Percentiles rank a stretch among this genome's conserved stretches.
phyloP scores from a whole-genome alignment of 2,113 vertebrate species.

The Phrynosoma platyrhinos region DNA sequence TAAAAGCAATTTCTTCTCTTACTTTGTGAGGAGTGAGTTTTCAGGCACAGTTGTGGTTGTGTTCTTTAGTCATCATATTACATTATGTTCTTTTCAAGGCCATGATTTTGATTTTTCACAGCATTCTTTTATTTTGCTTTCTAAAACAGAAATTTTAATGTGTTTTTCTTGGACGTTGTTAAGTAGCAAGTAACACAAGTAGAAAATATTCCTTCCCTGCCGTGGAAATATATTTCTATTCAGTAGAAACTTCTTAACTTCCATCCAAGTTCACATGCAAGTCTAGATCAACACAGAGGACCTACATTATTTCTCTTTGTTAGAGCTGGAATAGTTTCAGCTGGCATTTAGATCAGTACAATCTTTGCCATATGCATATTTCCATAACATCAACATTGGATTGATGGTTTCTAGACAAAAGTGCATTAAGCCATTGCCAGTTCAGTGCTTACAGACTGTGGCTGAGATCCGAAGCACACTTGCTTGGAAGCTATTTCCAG shows the following conservation, averaged over 20 bases:
- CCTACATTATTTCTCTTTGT: slow-evolving; percentile 21
- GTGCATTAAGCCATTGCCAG: slow-evolving; percentile 30
- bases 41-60: not conserved
- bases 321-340: slow-evolving; percentile 36
- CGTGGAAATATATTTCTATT: not conserved
- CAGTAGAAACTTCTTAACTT: slow-evolving; percentile 2
- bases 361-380: slow-evolving; percentile 16
- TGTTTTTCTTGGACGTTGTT: slow-evolving; percentile 25
- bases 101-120: slow-evolving; percentile 11
- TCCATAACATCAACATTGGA: slow-evolving; percentile 17
- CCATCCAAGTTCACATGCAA: slow-evolving; percentile 9
- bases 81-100: not conserved
- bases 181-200: not conserved
- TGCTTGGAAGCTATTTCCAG: not conserved
- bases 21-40: not conserved
- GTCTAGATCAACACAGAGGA: slow-evolving; percentile 16
- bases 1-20: not conserved
- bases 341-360: not conserved
- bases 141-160: not conserved
- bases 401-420: slow-evolving; percentile 29
- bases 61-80: slow-evolving; percentile 20
- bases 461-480: slow-evolving; percentile 16
- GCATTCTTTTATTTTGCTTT: slow-evolving; percentile 15
- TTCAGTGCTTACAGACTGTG: slow-evolving; percentile 4
- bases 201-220: not conserved